These are phyloP conservation scores for Myotis findleyi DNA, from an alignment of 2,797 vertebrate species.

Conservation along the genomic window DNA sequence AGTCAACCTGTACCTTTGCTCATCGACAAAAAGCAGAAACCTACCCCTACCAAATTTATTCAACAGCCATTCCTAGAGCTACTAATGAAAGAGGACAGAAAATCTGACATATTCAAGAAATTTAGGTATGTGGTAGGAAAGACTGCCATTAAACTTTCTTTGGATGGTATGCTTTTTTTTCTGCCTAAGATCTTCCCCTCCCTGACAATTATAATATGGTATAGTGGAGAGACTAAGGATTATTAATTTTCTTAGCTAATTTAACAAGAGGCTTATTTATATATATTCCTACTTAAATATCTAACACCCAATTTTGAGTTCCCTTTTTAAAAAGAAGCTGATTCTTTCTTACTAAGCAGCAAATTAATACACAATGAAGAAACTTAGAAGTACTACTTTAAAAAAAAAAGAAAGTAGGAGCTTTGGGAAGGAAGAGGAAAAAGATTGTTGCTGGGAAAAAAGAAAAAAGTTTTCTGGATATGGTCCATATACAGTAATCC, in stretches of 20 bases:
- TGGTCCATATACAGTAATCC: background rate
- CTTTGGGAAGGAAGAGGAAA: conserved; percentile 11
- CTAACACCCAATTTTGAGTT: conserved; percentile 53
- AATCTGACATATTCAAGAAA: conserved; percentile 34
- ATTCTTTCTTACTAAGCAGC: conserved; percentile 43
- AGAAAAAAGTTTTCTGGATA: background rate
- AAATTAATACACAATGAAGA: conserved; percentile 32
- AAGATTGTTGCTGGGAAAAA: background rate
- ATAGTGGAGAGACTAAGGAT: background rate
- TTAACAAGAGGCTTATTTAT: conserved; percentile 31
- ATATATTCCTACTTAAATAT: conserved; percentile 58
- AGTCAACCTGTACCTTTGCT: conserved; percentile 54
- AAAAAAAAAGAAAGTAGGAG: background rate
- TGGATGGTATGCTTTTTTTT: background rate
- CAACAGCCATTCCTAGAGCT: conserved; percentile 30
- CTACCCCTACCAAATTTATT: background rate
- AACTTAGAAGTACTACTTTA: background rate
- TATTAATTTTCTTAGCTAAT: conserved; percentile 8
- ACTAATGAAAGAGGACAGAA: conserved; percentile 53
- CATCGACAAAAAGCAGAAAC: background rate
- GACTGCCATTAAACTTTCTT: conserved; percentile 18
- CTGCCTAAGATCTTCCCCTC: background rate
- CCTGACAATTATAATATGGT: background rate
- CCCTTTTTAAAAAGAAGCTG: background rate
- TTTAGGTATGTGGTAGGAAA: conserved; percentile 65